Percentiles rank a stretch among this genome's conserved stretches.
Conservation (phyloP, 2,113 vertebrate genomes). For the Osmerus eperlanus region DNA sequence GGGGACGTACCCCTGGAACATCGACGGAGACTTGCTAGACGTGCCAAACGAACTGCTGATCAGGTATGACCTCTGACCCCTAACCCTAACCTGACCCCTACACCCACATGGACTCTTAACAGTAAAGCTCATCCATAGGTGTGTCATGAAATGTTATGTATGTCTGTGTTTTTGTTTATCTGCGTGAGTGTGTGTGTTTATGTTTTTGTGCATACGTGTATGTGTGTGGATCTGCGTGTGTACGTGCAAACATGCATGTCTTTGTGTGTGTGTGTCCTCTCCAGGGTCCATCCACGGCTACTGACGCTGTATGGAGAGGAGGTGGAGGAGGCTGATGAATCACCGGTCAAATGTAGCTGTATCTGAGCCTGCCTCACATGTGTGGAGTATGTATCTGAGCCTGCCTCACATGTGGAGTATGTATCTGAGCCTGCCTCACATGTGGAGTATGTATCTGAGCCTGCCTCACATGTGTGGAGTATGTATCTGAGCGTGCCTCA, state of each 20-base stretch:
- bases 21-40: conserved; percentile 81
- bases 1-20: conserved; percentile 77
- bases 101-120: not conserved
- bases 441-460: not conserved
- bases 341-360: conserved; percentile 72
- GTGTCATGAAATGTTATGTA: not conserved
- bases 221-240: no score
- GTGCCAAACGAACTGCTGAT: conserved; percentile 72
- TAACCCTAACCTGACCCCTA: not conserved
- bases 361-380: conserved; percentile 43
- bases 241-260: no score
- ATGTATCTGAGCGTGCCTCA: no score
- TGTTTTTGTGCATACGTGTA: no score
- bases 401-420: no score
- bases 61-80: conserved; percentile 58
- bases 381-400: no score
- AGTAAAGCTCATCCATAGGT: not conserved
- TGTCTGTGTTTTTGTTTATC: not conserved
- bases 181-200: no score
- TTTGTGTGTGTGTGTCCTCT: conserved; percentile 32
- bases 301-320: conserved; percentile 76
- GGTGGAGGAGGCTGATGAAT: conserved; percentile 69
- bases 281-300: conserved; percentile 77
- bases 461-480: no score
- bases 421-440: conserved; percentile 49